A percentile compares a stretch with the other conserved stretches of the same genome.
phyloP scores from a whole-genome alignment of 1,140 invertebrate species.

The Drosophila repletoides region DNA sequence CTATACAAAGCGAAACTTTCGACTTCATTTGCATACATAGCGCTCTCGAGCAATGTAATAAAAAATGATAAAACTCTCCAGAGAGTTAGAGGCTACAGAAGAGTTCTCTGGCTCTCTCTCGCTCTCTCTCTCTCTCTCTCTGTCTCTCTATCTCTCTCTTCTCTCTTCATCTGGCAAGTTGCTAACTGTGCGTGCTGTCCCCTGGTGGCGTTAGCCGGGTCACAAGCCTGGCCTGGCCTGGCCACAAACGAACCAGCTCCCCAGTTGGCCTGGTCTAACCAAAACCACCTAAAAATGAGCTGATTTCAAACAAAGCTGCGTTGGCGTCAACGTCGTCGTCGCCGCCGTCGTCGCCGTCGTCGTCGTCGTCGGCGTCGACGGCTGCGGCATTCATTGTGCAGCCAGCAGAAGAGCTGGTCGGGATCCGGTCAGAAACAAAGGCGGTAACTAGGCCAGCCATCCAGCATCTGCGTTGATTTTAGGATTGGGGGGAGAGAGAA shows the following conservation, averaged over 20 bases:
- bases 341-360: too few species aligned
- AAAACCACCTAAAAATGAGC: constrained; percentile 66
- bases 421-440: constrained; percentile 68
- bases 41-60: constrained; percentile 79
- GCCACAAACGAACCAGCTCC: constrained; percentile 62
- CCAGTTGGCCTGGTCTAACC: constrained; percentile 44
- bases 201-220: constrained; percentile 49
- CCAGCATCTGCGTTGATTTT: constrained; percentile 69
- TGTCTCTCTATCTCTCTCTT: too few species aligned
- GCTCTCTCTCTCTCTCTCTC: too few species aligned
- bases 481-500: background rate
- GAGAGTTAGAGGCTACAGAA: constrained; percentile 31
- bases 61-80: constrained; percentile 79
- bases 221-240: constrained; percentile 35
- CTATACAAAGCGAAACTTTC: constrained; percentile 79
- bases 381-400: constrained; percentile 63
- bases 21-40: constrained; percentile 80
- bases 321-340: too few species aligned
- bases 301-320: constrained; percentile 69
- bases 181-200: constrained; percentile 60
- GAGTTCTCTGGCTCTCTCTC: too few species aligned
- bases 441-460: constrained; percentile 71
- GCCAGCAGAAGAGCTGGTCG: constrained; percentile 10
- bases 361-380: too few species aligned
- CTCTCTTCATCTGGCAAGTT: constrained; percentile 26